Percentiles rank a stretch among this genome's conserved stretches.
phyloP scores from a whole-genome alignment of 2,113 vertebrate genomes.

The Microcebus tavaratra region DNA sequence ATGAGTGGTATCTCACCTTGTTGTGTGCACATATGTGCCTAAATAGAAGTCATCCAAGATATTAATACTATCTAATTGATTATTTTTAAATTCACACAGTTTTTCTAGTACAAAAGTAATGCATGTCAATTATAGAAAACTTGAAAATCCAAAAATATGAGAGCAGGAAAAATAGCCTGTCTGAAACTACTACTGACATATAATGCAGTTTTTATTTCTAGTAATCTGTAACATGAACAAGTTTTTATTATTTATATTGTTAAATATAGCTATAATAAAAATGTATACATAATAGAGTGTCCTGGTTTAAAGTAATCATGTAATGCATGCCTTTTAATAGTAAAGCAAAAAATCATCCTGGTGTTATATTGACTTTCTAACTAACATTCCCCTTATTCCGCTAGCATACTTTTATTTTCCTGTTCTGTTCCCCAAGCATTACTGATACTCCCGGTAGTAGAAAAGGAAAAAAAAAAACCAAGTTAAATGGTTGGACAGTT shows the following conservation, averaged over 20 bases:
- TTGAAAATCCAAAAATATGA: not conserved
- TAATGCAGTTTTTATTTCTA: not conserved
- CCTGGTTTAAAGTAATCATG: not conserved
- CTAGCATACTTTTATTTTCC: not conserved
- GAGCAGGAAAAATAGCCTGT: not conserved
- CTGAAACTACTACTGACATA: not conserved
- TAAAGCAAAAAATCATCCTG: not conserved
- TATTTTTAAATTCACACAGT: not conserved
- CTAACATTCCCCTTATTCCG: not conserved
- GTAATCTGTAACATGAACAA: not conserved
- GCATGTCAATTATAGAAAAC: not conserved
- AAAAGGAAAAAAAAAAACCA: not conserved
- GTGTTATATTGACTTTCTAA: not conserved
- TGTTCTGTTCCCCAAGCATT: not conserved
- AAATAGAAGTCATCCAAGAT: not conserved
- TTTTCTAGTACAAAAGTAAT: not conserved
- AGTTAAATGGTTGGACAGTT: not conserved
- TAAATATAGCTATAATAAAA: not conserved
- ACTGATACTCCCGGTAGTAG: not conserved
- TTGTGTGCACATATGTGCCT: not conserved
- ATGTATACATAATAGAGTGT: not conserved
- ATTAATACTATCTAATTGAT: not conserved
- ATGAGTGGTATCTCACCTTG: not conserved
- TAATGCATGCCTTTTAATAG: not conserved
- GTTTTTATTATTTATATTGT: not conserved